Conservation (phyloP, 2,888 invertebrate genomes). For the Tipula unca region DNA sequence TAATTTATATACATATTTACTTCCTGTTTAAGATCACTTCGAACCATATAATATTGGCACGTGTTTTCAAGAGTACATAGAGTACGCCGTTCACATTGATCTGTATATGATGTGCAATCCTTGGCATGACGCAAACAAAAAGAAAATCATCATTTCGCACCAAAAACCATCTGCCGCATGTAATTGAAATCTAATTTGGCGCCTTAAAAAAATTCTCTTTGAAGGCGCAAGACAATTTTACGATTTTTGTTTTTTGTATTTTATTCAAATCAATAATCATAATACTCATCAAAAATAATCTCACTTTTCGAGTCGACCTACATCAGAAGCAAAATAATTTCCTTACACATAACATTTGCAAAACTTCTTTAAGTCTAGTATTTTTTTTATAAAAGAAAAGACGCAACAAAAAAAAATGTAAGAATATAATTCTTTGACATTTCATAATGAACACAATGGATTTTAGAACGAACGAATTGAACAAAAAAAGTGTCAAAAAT, state of each 20-base stretch:
- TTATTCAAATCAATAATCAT: neutral
- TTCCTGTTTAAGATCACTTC: too few relatives aligned
- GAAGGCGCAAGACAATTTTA: neutral
- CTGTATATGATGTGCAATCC: neutral
- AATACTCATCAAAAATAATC: neutral
- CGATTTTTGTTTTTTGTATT: neutral
- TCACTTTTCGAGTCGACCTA: neutral
- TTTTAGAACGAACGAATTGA: neutral
- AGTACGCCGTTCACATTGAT: neutral
- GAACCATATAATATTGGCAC: neutral
- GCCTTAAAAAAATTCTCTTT: neutral
- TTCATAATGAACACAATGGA: neutral
- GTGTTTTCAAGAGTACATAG: neutral
- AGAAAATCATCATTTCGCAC: neutral
- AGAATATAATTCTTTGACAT: conserved; percentile 8
- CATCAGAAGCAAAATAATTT: neutral
- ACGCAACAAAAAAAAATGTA: neutral
- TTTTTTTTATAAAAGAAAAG: neutral
- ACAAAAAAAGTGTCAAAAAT: neutral
- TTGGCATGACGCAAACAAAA: neutral
- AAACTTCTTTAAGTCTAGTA: neutral
- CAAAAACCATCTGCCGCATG: neutral
- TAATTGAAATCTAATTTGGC: conserved; percentile 14
- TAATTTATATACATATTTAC: too few relatives aligned
- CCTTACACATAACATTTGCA: neutral